Conservation (phyloP, 23 tunicate genomes). For the Diplosoma virens region DNA sequence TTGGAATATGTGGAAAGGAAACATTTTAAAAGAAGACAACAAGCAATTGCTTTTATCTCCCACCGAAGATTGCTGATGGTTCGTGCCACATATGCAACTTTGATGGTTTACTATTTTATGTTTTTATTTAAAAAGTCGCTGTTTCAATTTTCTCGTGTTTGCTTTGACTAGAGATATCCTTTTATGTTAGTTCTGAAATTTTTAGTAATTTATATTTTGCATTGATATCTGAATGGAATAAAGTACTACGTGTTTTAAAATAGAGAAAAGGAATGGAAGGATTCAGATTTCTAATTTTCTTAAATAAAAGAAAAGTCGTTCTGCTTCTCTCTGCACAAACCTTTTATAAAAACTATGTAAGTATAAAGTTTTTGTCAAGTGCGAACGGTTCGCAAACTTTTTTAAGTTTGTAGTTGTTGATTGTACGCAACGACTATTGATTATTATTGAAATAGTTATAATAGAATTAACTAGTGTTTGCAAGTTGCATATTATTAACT, state of each 20-base stretch:
- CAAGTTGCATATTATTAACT: no score
- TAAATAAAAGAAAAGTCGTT: conserved; percentile 1
- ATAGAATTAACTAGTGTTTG: background rate
- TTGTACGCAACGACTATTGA: no score
- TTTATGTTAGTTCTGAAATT: no score
- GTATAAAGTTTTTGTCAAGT: conserved; percentile 5
- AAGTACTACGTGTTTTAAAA: background rate
- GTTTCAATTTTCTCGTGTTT: no score
- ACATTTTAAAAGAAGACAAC: conserved; percentile 17
- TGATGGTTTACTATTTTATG: no score
- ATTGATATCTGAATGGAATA: no score
- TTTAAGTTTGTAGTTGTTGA: no score
- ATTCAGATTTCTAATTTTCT: background rate
- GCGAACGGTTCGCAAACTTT: no score
- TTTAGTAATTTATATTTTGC: no score
- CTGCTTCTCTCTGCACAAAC: background rate
- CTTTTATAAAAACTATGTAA: conserved; percentile 21
- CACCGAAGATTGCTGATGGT: conserved; percentile 40
- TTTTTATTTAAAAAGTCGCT: no score
- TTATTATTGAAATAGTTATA: background rate
- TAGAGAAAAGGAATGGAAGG: background rate
- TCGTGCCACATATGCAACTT: background rate
- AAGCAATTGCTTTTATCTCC: conserved; percentile 34
- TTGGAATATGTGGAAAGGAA: conserved; percentile 15
- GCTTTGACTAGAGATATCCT: no score